A percentile compares a stretch with the other conserved stretches of the same genome.
These are phyloP conservation scores for Daubentonia madagascariensis DNA, from an alignment of 2,113 vertebrate species.

Conservation along the genomic window DNA sequence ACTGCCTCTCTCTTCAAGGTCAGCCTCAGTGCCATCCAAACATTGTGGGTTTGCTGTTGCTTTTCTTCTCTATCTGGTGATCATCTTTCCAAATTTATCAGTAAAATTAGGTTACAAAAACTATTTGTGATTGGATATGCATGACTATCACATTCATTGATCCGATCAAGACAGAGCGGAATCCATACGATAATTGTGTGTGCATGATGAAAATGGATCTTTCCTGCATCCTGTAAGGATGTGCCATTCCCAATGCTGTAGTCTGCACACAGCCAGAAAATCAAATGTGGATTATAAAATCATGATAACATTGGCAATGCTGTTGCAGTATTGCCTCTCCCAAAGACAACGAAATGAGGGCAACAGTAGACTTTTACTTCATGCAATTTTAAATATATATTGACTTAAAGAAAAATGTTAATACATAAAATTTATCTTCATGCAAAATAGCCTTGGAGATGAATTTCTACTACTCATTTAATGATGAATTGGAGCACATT, in stretches of 20 bases:
- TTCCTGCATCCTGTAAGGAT: neutral
- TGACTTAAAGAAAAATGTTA: neutral
- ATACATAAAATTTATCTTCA: neutral
- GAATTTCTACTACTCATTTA: conserved; percentile 6
- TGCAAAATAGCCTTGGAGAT: neutral
- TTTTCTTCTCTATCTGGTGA: neutral
- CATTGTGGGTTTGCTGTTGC: fast-evolving
- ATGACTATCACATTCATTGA: neutral
- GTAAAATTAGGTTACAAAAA: neutral
- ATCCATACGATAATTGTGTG: neutral
- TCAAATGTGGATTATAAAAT: neutral
- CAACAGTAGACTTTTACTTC: neutral
- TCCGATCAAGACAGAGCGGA: neutral
- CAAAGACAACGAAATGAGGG: neutral
- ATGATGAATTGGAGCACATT: neutral
- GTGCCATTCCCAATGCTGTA: neutral
- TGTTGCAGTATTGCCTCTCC: neutral
- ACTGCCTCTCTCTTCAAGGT: neutral
- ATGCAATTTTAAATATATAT: neutral
- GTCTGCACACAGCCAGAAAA: conserved; percentile 7
- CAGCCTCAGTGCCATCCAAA: neutral
- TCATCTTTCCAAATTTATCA: neutral
- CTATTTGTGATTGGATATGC: neutral
- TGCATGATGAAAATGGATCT: neutral
- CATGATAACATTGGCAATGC: neutral